Conservation (phyloP, 2,797 vertebrate species). For the Manis javanica region DNA sequence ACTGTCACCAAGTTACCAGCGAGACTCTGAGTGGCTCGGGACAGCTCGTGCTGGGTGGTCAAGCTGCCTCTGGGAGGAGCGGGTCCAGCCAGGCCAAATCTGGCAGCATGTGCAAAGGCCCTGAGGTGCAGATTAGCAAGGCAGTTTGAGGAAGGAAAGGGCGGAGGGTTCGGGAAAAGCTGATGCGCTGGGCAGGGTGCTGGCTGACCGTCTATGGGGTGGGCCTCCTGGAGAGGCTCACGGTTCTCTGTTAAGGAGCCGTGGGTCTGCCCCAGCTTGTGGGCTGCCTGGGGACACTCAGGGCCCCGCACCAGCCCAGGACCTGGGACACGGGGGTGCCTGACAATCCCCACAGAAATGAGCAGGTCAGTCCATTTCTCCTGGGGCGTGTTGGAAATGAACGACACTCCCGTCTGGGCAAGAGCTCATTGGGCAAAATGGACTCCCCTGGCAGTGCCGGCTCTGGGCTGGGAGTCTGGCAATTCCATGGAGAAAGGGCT, state of each 20-base stretch:
- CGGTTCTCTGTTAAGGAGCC: neutral
- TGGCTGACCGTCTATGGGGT: neutral
- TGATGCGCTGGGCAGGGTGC: rapidly evolving
- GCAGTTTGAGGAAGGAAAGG: neutral
- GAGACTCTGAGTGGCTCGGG: rapidly evolving
- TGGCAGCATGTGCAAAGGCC: neutral
- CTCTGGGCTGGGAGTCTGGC: rapidly evolving
- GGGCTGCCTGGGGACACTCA: neutral
- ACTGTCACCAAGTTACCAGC: neutral
- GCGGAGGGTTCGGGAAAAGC: rapidly evolving
- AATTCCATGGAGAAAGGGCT: neutral
- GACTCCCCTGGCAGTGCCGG: neutral
- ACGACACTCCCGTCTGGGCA: neutral
- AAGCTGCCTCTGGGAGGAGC: no score
- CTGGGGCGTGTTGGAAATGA: no score
- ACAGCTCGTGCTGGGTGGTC: neutral
- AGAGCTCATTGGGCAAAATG: neutral
- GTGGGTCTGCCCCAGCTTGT: rapidly evolving
- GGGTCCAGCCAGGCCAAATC: rapidly evolving
- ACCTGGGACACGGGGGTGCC: neutral
- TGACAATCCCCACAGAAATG: rapidly evolving
- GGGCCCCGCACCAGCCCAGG: neutral
- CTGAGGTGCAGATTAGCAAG: neutral
- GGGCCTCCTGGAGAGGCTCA: neutral
- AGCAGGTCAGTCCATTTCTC: neutral